Base-by-base conservation (phyloP, 2,888 invertebrate species). In the Drosophila mulleri region DNA sequence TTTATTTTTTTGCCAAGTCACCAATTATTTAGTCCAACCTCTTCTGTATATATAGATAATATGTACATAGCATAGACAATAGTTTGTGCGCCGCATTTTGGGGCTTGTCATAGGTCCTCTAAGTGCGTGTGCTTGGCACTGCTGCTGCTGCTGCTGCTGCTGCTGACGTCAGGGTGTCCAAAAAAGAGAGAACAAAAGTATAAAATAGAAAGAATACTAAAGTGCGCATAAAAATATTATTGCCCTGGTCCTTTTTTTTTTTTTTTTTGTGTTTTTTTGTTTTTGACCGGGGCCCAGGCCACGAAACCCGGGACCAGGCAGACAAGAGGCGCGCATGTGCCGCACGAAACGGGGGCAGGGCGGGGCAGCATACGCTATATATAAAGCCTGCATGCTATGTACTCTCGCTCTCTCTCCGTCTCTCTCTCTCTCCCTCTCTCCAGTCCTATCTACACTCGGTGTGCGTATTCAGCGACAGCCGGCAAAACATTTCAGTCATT, bases 181-280 rank as follows among this genome's bases (percentile, higher is more conserved):
- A 78, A 78, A 70, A 65, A 18, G 12, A 50, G 26, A 16, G 11
- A 48, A 48, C 11, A 18, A 16, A 29, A 29, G 16, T 32, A 14
- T 14, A 37, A 23, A 16, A 53, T 39, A 39, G 26, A 39, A 39
- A 26, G 26, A 54, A 20, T 39, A 67, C 59, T 35, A 71, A 69
- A 70, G 62, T 86, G 77, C 65, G 65, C 77, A 88, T 88, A 81
- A 79, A 84, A 87, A 88, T 89, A 85, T 85, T 89, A 85, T 85
- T 84, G 84, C 89, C 84, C 84, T 72, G 84, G 89, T 81, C 87
- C 62, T 12, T 50, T 50, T 29, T 29, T 29, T 48, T 48, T 29
- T 48, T 47, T 23, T 14, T 12, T 23, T 47, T 23, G 20, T 23
- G 2, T 47, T 23, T 14, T 12, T 23, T 47, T 37, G 14, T 14